phyloP scores from a whole-genome alignment of 1,140 invertebrate species.

The Atopsyche davidsoni region DNA sequence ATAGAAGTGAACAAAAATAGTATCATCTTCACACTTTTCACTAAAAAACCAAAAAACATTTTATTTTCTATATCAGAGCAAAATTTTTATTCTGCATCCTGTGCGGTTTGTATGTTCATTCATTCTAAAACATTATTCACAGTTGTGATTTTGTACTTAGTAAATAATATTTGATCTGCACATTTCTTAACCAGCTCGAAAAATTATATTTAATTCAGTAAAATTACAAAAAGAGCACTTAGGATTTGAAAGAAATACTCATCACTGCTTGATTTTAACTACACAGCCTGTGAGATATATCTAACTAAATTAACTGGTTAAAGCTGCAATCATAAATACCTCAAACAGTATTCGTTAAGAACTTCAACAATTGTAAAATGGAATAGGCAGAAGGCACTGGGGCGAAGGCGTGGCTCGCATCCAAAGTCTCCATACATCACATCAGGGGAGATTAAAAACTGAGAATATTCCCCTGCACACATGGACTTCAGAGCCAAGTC shows the following conservation, averaged over 20 bases:
- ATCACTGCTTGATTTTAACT: background rate
- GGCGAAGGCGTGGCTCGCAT: slow-evolving; percentile 40
- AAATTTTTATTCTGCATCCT: too few species aligned
- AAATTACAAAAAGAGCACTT: background rate
- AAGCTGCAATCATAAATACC: too few species aligned
- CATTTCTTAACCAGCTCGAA: background rate
- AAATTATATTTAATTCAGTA: background rate
- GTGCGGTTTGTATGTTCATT: too few species aligned
- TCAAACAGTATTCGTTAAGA: too few species aligned
- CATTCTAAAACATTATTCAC: too few species aligned
- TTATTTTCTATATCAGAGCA: background rate
- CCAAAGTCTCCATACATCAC: slow-evolving; percentile 46
- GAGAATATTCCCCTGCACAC: slow-evolving; percentile 41
- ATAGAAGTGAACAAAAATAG: slow-evolving; percentile 1
- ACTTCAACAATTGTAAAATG: slow-evolving; percentile 38
- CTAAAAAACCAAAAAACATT: background rate
- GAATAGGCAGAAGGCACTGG: slow-evolving; percentile 40
- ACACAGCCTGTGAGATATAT: background rate
- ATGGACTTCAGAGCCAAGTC: slow-evolving; percentile 40
- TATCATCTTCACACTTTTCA: slow-evolving; percentile 1
- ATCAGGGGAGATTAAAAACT: slow-evolving; percentile 41
- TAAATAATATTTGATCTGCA: slow-evolving; percentile 5
- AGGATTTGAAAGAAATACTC: slow-evolving; percentile 2
- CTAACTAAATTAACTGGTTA: too few species aligned
- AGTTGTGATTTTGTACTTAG: too few species aligned